These are phyloP conservation scores for Acanthosepion pharaonis DNA, from an alignment of 2,888 invertebrate species.

Conservation along the genomic window DNA sequence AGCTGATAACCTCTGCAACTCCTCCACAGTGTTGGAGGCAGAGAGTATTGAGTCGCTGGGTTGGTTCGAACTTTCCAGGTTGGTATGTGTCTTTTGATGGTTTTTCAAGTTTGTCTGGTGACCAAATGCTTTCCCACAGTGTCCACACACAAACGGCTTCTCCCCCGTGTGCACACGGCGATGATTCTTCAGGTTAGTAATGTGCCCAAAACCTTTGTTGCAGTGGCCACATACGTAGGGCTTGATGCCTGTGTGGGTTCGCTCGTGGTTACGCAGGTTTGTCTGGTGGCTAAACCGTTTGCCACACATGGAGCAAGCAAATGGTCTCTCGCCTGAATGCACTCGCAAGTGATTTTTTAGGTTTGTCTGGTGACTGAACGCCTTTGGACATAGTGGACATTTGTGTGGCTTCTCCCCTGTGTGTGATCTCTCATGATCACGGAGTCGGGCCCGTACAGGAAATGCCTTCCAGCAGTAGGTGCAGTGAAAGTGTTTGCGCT, in stretches of 20 bases:
- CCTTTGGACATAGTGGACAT: background rate
- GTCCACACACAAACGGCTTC: background rate
- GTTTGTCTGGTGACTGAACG: constrained; percentile 41
- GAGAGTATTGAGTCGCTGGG: background rate
- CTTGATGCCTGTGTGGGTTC: constrained; percentile 34
- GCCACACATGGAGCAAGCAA: constrained; percentile 35
- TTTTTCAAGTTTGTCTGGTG: constrained; percentile 44
- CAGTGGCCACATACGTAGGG: constrained; percentile 37
- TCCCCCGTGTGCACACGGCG: constrained; percentile 12
- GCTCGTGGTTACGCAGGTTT: constrained; percentile 38
- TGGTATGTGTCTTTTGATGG: constrained; percentile 3
- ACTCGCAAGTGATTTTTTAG: constrained; percentile 37
- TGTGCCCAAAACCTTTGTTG: constrained; percentile 35
- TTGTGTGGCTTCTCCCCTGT: constrained; percentile 33
- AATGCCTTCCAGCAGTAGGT: constrained; percentile 45
- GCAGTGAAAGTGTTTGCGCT: constrained; percentile 40
- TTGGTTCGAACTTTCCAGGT: background rate
- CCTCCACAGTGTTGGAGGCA: background rate
- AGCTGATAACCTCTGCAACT: background rate
- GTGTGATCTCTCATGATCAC: constrained; percentile 40
- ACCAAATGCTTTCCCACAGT: constrained; percentile 34
- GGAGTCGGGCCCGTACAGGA: constrained; percentile 25
- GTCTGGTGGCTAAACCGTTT: constrained; percentile 40
- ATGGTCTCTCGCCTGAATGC: constrained; percentile 37
- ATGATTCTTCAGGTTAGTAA: constrained; percentile 34